Percentiles rank a stretch among this genome's conserved stretches.
phyloP scores from a whole-genome alignment of 2,797 vertebrate species.

The Poecilia wingei region DNA sequence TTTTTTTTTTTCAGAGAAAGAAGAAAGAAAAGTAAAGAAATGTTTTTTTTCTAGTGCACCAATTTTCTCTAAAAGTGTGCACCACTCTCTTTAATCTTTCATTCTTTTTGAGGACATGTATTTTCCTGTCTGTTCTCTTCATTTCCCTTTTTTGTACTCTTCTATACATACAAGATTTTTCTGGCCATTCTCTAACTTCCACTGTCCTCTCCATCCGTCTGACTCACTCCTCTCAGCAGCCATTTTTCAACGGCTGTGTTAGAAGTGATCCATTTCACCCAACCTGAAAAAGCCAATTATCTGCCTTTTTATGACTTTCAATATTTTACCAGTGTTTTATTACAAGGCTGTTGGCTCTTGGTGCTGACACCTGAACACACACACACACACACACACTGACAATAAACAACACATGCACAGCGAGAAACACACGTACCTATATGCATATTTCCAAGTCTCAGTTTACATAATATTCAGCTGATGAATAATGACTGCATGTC shows the following conservation, averaged over 20 bases:
- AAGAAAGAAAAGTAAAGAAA: slow-evolving; percentile 12
- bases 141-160: slow-evolving; percentile 6
- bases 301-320: slow-evolving; percentile 77
- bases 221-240: slow-evolving; percentile 43
- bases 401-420: slow-evolving; percentile 33
- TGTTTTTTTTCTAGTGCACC: background rate
- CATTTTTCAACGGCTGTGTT: slow-evolving; percentile 60
- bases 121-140: background rate
- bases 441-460: slow-evolving; percentile 13
- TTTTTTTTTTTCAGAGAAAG: slow-evolving; percentile 25
- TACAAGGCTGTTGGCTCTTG: slow-evolving; percentile 39
- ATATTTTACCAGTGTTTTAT: slow-evolving; percentile 74
- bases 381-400: slow-evolving; percentile 10
- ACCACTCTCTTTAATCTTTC: background rate
- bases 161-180: slow-evolving; percentile 11
- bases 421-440: slow-evolving; percentile 6
- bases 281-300: slow-evolving; percentile 78
- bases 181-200: slow-evolving; percentile 3
- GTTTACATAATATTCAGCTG: slow-evolving; percentile 50
- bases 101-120: slow-evolving; percentile 1
- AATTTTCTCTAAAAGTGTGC: slow-evolving; percentile 14
- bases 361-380: slow-evolving; percentile 37
- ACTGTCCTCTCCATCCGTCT: slow-evolving; percentile 20
- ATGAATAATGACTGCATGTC: slow-evolving; percentile 45
- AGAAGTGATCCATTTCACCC: slow-evolving; percentile 69